A percentile compares a stretch with the other conserved stretches of the same genome.
phyloP scores from a whole-genome alignment of 1,140 invertebrate species.

The Daktulosphaira vitifoliae region DNA sequence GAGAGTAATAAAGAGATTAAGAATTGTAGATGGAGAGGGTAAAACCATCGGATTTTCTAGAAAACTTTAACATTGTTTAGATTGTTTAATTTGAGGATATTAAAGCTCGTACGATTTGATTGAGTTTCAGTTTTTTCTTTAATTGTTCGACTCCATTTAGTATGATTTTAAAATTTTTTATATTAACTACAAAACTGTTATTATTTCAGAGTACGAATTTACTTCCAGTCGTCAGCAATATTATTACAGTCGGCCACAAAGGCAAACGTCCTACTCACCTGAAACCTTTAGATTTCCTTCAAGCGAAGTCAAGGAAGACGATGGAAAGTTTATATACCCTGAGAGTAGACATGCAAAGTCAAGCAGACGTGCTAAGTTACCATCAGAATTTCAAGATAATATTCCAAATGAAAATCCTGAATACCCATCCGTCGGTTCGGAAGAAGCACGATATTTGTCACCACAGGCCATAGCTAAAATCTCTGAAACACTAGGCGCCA shows the following conservation, averaged over 20 bases:
- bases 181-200: background rate
- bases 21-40: too few species aligned
- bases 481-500: conserved; percentile 56
- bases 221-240: background rate
- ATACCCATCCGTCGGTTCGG: conserved; percentile 2
- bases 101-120: too few species aligned
- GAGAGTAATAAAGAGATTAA: too few species aligned
- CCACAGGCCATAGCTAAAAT: conserved; percentile 45
- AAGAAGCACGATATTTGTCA: conserved; percentile 38
- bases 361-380: conserved; percentile 25
- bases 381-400: conserved; percentile 21
- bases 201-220: conserved; percentile 12
- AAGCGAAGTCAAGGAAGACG: background rate
- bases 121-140: too few species aligned
- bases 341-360: conserved; percentile 14
- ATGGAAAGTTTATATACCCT: background rate
- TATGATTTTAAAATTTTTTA: too few species aligned
- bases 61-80: too few species aligned
- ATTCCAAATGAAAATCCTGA: conserved; percentile 8
- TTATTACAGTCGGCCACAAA: background rate
- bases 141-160: too few species aligned
- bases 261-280: background rate
- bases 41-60: too few species aligned
- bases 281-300: conserved; percentile 9
- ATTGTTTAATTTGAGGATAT: too few species aligned